Base-by-base conservation (phyloP, 1,140 invertebrate genomes). In the Drosophila mojavensis region DNA sequence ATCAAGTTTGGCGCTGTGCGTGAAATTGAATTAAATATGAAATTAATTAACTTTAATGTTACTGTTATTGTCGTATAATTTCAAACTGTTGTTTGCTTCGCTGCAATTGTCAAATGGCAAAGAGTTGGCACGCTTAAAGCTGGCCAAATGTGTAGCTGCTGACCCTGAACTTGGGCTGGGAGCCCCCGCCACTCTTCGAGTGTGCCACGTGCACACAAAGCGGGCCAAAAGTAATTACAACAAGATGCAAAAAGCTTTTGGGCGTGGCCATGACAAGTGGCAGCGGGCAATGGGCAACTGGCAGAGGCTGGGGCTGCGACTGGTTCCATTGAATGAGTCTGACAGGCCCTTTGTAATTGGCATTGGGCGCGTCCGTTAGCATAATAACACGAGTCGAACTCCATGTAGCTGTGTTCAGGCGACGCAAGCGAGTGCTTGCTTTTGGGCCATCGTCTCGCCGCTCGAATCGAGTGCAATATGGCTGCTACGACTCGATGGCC, bases 271-370 rank as follows among this genome's bases (percentile, higher is more conserved):
- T 54, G 36, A 65, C 59, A 58, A 56, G 60, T 43, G 45, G 55
- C 17, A 65, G 54, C 47, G 41, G 58, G 15, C 50, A 60, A 41
- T 28, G 48, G 66, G 43, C 33, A 53, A 54, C 9, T 26, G 59
- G 7, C 33, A 7, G 36, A 39, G 36, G 3, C 36, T 39, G 3
- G 1, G 36, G 54, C 45, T 48, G 63, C 11, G 15, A n/a, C 50
- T 41, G 65, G 15, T 60, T 24, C 24, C 71, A 68, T 72, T 79
- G 67, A 76, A 68, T 75, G 79, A 55, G 76, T 60, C 72, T 76
- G 81, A 17, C 43, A 79, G 78, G 77, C 81, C 77, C 83, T 80
- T 85, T 85, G 81, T 84, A 80, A 84, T 84, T 84, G 73, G 55
- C 73, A 75, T 65, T 71, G 73, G 73, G 73, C 56, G 61, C 62